phyloP scores from a whole-genome alignment of 1,140 invertebrate genomes.

The Megalonaias nervosa region DNA sequence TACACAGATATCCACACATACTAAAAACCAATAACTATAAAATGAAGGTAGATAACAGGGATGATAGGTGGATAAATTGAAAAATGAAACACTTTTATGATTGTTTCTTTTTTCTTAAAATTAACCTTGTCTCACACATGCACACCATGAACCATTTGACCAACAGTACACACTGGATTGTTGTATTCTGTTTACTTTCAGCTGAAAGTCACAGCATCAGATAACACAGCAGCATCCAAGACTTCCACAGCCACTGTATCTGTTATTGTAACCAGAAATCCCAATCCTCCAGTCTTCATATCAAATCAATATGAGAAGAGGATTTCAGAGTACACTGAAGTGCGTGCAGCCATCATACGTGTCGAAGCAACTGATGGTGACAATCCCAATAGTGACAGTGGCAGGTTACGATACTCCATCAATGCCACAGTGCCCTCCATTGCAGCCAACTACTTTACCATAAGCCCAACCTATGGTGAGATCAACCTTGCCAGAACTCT shows the following conservation, averaged over 20 bases:
- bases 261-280: constrained; percentile 23
- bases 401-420: constrained; percentile 20
- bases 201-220: constrained; percentile 10
- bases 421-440: background rate
- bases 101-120: no score
- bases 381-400: constrained; percentile 20
- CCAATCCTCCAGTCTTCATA: constrained; percentile 20
- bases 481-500: constrained; percentile 7
- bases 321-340: constrained; percentile 23
- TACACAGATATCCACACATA: no score
- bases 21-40: no score
- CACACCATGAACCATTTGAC: no score
- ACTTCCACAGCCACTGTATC: background rate
- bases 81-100: no score
- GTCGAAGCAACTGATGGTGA: constrained; percentile 22
- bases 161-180: no score
- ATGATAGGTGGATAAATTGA: no score
- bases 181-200: no score
- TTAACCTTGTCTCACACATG: no score
- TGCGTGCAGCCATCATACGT: background rate
- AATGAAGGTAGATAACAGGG: no score
- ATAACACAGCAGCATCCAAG: constrained; percentile 17
- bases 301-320: background rate
- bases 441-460: constrained; percentile 16
- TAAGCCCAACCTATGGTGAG: constrained; percentile 23